phyloP scores from a whole-genome alignment of 2,888 invertebrate species.

The Eristalis pertinax region DNA sequence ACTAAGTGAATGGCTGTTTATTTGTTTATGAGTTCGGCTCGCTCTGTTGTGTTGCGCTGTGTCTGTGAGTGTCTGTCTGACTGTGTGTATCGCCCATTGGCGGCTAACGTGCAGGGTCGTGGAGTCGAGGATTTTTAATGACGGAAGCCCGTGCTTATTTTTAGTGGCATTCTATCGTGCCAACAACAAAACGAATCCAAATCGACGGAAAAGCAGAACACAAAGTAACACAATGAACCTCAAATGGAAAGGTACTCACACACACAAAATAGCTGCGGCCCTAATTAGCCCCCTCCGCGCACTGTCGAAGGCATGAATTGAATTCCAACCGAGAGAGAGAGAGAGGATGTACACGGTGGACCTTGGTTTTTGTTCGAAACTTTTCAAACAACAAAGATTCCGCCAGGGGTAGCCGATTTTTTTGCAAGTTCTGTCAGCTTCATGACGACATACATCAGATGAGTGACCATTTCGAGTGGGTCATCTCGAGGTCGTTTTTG shows the following conservation, averaged over 20 bases:
- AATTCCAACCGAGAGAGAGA: not conserved
- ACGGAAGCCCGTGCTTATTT: slow-evolving; percentile 66
- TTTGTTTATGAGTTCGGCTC: slow-evolving; percentile 64
- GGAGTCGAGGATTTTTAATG: slow-evolving; percentile 60
- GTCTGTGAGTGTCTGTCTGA: slow-evolving; percentile 19
- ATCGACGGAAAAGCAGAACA: slow-evolving; percentile 50
- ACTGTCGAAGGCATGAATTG: slow-evolving; percentile 43
- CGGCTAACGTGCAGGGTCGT: not conserved
- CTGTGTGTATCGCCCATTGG: not conserved
- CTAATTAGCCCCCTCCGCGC: slow-evolving; percentile 61
- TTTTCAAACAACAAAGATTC: not conserved
- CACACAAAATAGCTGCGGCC: slow-evolving; percentile 40
- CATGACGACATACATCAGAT: not conserved
- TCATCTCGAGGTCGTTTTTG: too few relatives aligned
- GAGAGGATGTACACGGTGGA: slow-evolving; percentile 11
- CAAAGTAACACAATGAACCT: slow-evolving; percentile 51
- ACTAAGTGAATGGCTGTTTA: slow-evolving; percentile 72
- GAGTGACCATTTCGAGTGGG: too few relatives aligned
- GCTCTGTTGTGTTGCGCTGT: slow-evolving; percentile 21
- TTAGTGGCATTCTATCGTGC: slow-evolving; percentile 44
- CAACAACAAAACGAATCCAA: slow-evolving; percentile 38
- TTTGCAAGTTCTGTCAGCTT: not conserved
- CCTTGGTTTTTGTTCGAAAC: slow-evolving; percentile 5
- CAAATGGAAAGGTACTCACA: slow-evolving; percentile 14
- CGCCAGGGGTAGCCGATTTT: not conserved